Evolutionary conservation across 2,888 invertebrate species (phyloP), one percentile per base, ranked within the genome.

Genomic region (Linnaemya tessellans): DNA sequence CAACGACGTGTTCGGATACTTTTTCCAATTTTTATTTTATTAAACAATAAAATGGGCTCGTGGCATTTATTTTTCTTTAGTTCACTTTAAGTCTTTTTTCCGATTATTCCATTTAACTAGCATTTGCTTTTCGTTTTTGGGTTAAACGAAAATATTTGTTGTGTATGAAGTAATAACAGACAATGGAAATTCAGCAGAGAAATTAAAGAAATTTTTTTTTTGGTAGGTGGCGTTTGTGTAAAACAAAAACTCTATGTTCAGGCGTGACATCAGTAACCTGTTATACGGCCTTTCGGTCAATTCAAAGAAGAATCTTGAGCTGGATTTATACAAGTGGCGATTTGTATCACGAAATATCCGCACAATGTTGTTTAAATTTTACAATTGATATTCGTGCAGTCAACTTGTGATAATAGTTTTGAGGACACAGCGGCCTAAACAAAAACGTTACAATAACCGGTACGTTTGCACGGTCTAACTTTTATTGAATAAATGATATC

Each of bases 41-140:
- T 90, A 88, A 90, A 41, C 64, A 89, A 89, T 89, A 88, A 89
- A 65, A 75, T 70, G 60, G 65, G 75, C 81, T 81, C 62, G 79
- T 81, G 78, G 84, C 75, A 56, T 77, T 80, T 65, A 20, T 11
- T 58, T 58, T 35, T n/a, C 20, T 22, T 75, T 43, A 10, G 20
- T 43, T 54, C 5, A 13, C 11, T 38, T 60, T 60, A 18, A 46
- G 11, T 64, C 18, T 62, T 20, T 15, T 30, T 65, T 65, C 38
- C 15, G 15, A 43, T 64, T 18, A 22, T 13, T 68, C 13, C n/a
- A 30, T 65, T 46, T 38, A 30, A 8, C 15, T 0, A 46, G 10
- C 25, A 4, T 64, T 71, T 54, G 49, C 41, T 56, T 65, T 60
- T 20, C 18, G 13, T 18, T 73, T 80, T 35, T 62, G n/a, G 30